Conservation (phyloP, 2,797 vertebrate genomes). For the Phoebastria nigripes region DNA sequence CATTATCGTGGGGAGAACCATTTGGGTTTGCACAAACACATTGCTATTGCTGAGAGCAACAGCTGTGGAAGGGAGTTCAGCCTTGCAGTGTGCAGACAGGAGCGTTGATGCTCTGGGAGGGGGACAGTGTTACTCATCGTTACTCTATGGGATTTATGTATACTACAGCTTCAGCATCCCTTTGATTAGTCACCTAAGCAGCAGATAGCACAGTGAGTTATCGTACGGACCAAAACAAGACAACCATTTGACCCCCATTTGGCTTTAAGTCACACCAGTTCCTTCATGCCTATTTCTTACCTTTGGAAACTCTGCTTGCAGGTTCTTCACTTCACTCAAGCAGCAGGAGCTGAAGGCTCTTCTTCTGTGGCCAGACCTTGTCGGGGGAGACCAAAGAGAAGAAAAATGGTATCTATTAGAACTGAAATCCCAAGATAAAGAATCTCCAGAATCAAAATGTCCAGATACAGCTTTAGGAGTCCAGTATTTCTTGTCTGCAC, state of each 20-base stretch:
- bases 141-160: not conserved
- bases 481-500: not conserved
- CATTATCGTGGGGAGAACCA: fast-evolving
- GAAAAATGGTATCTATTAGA: conserved; percentile 38
- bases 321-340: conserved; percentile 37
- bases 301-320: conserved; percentile 12
- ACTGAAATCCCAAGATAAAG: not conserved
- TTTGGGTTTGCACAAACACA: not conserved
- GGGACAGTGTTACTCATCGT: not conserved
- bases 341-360: not conserved
- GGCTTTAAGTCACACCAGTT: not conserved
- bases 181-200: not conserved
- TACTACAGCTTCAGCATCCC: not conserved
- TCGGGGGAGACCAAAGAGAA: conserved; percentile 46
- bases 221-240: not conserved
- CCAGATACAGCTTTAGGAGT: not conserved
- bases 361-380: conserved; percentile 9
- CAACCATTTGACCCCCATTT: not conserved
- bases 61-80: not conserved
- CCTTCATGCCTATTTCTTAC: not conserved
- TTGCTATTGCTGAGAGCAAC: not conserved
- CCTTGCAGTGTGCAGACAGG: not conserved
- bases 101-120: not conserved
- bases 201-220: not conserved
- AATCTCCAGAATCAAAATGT: not conserved